Evolutionary conservation across 2,888 invertebrate species (phyloP).

Genomic region (Trichopoda pennipes): DNA sequence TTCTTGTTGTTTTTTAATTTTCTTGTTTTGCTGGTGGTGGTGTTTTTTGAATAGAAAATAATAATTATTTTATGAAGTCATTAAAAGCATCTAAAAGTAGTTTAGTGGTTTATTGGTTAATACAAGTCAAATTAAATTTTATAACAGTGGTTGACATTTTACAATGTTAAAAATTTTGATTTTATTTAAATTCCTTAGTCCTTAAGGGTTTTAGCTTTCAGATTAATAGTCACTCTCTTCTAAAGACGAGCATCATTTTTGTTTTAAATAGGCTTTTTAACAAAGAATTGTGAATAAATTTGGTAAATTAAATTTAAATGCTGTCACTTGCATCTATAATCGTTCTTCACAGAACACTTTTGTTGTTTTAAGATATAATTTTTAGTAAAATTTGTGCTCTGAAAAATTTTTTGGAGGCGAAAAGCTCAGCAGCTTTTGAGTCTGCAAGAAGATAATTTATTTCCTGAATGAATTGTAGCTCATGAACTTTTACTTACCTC

Average conservation of each 20-base stretch:
- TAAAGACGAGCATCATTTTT: background rate
- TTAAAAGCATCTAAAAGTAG: constrained; percentile 60
- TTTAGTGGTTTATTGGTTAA: constrained; percentile 67
- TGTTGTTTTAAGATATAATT: too few relatives aligned
- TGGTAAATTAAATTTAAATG: too few relatives aligned
- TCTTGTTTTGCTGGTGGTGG: constrained; percentile 62
- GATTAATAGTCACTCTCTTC: background rate
- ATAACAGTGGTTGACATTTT: constrained; percentile 33
- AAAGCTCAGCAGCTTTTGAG: too few relatives aligned
- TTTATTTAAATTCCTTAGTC: background rate
- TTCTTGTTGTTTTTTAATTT: constrained; percentile 58
- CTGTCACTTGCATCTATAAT: too few relatives aligned
- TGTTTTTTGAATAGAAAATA: constrained; percentile 51
- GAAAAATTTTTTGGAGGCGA: too few relatives aligned
- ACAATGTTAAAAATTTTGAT: constrained; percentile 23
- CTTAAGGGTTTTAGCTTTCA: background rate
- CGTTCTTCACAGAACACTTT: too few relatives aligned
- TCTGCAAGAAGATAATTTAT: too few relatives aligned
- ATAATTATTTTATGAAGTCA: constrained; percentile 35
- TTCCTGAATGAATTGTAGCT: too few relatives aligned
- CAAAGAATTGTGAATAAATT: too few relatives aligned
- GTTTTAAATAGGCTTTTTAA: too few relatives aligned
- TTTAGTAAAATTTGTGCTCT: too few relatives aligned
- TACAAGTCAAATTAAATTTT: constrained; percentile 58
- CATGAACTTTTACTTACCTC: too few relatives aligned